Percentiles rank a stretch among this genome's conserved stretches.
phyloP scores from a whole-genome alignment of 2,888 invertebrate species.

The Frankliniella fusca region DNA sequence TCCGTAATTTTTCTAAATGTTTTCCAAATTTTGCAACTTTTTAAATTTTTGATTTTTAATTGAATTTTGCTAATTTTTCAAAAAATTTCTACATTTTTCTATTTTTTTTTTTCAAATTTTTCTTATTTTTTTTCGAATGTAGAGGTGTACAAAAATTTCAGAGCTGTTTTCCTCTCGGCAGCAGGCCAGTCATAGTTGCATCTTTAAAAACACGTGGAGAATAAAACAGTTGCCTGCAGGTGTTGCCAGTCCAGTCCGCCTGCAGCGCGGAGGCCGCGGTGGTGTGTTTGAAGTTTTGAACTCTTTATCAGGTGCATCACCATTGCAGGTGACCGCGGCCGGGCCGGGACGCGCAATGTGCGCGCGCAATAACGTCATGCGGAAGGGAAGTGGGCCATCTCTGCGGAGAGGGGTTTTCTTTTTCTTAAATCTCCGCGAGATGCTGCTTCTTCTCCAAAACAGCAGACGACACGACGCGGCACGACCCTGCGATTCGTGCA shows the following conservation, averaged over 20 bases:
- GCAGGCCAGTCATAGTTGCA: too few species aligned
- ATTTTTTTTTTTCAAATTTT: not conserved
- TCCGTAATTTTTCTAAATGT: too few species aligned
- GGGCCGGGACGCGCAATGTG: not conserved
- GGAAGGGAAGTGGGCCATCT: conserved; percentile 5
- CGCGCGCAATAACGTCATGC: not conserved
- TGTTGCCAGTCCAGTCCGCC: not conserved
- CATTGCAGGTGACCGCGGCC: not conserved
- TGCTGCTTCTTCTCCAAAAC: not conserved
- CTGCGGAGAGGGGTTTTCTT: not conserved
- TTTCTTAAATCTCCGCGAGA: not conserved
- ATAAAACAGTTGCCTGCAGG: not conserved
- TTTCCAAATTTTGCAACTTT: too few species aligned
- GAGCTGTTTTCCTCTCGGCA: not conserved
- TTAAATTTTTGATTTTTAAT: too few species aligned
- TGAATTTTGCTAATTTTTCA: too few species aligned
- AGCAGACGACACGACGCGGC: not conserved
- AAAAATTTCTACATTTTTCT: not conserved
- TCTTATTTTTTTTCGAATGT: not conserved
- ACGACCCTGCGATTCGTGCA: not conserved
- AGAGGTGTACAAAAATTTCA: not conserved
- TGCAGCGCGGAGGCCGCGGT: not conserved
- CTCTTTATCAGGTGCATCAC: not conserved
- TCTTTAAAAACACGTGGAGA: not conserved
- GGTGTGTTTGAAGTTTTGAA: not conserved